Percentiles rank a stretch among this genome's conserved stretches.
phyloP scores from a whole-genome alignment of 2,888 invertebrate genomes.

The Tribolium freemani region DNA sequence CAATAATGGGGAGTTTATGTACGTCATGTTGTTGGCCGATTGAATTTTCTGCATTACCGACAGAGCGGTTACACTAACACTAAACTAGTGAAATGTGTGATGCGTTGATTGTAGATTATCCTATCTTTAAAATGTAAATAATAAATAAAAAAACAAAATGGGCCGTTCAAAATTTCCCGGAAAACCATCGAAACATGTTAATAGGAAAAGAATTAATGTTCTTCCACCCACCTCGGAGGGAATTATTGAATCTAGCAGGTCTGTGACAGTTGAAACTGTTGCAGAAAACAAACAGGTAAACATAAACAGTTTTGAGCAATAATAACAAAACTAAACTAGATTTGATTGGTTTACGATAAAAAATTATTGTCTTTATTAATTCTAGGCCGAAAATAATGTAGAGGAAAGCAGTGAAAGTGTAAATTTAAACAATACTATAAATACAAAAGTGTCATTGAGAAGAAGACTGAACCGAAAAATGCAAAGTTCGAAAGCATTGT shows the following conservation, averaged over 20 bases:
- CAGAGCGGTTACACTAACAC: constrained; percentile 31
- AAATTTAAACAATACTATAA: constrained; percentile 68
- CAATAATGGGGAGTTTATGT: background rate
- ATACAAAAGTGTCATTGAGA: constrained; percentile 63
- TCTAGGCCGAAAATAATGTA: constrained; percentile 54
- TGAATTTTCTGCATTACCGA: constrained; percentile 43
- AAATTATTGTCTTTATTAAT: constrained; percentile 17
- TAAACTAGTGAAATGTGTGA: constrained; percentile 55
- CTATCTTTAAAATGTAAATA: constrained; percentile 60
- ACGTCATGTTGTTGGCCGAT: background rate
- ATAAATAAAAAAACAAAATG: constrained; percentile 68
- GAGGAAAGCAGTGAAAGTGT: constrained; percentile 67
- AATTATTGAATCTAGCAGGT: constrained; percentile 59
- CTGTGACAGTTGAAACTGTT: constrained; percentile 63
- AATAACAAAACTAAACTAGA: constrained; percentile 36
- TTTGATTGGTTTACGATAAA: constrained; percentile 3
- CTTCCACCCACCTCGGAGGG: constrained; percentile 70
- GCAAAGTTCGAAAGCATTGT: constrained; percentile 53
- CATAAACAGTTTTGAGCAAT: constrained; percentile 50
- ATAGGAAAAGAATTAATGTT: constrained; percentile 88
- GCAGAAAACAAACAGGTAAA: constrained; percentile 66
- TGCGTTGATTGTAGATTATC: constrained; percentile 56
- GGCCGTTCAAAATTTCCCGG: constrained; percentile 90
- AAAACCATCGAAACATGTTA: constrained; percentile 89
- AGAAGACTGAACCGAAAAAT: constrained; percentile 59